Base-by-base conservation (phyloP, 2,888 invertebrate species). In the Caenorhabditis sinica region DNA sequence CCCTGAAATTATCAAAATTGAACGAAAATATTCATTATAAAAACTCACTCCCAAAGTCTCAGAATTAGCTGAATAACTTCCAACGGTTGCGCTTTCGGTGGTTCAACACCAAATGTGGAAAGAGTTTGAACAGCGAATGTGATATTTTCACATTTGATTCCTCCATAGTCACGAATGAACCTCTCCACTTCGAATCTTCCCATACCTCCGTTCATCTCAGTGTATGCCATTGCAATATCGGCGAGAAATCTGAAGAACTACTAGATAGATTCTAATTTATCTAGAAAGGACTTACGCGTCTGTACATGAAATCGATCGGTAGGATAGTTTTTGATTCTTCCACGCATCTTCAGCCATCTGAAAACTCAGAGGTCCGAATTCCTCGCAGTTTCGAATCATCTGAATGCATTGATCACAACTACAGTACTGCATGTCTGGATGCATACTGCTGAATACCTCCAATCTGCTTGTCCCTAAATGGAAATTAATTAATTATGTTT, bases 341-440 rank as follows among this genome's bases (percentile, higher is more conserved):
- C 66, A 33, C 6, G 77, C 60, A 20, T 79, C 71, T 15, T 53
- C 13, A 0, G 25, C 20, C 79, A 79, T 79, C 43, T 40, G 25
- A 56, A 56, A 72, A 56, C 79, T 79, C 20, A 79, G 3, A 20
- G 71, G 71, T 5, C 61, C 53, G 61, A 71, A 75, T 20, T n/a
- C n/a, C 2, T 20, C 17, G 15, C 43, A 63, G 5, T 30, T 20
- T 17, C 56, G 63, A n/a, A 33, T 36, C 4, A 20, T 65, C 17
- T 23, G 15, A 13, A 71, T 45, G 45, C 79, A 79, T 36, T 63
- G 61, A 2, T 25, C 43, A 23, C 79, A 79, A 6, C n/a, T 28
- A 20, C 79, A 79, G 30, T 71, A 53, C 9, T 79, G 40, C 79
- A 79, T 79, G 45, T 79, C 79, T 1, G 79, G 79, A 61, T 79